Base-by-base conservation (phyloP, 2,113 vertebrate species). In the Nesospiza acunhae region DNA sequence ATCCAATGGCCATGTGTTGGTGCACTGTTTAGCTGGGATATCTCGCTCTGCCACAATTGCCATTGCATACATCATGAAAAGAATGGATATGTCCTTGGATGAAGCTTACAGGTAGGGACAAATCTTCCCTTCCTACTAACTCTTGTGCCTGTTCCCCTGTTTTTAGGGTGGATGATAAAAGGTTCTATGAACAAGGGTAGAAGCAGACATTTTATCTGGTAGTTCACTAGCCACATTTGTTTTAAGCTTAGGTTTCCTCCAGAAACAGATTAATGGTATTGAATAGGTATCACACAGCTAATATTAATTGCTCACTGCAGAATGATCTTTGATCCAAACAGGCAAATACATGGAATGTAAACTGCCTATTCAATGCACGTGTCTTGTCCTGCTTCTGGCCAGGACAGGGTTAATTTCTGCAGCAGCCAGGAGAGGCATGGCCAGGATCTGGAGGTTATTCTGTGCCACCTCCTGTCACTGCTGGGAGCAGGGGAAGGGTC, bases 31-130 rank as follows among this genome's bases (percentile, higher is more conserved):
- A 46, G 98, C 98, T 11, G 98, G 98, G 39, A 98, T 98, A 73
- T 98, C 98, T 8, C 98, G 98, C 47, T 98, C 98, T 0, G 98
- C 98, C 87, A 98, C 98, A 17, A 98, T 98, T 11, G 98, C 98
- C 23, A 98, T 98, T 11, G 98, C 98, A 28, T 98, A 98, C 72
- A 98, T 98, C 88, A 98, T 98, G 98, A 98, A 98, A 95, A 98
- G 98, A 93, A 98, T 98, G 98, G 98, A 98, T 44, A 98, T 98
- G 98, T 98, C 98, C 76, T 69, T 98, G 70, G 98, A 98, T 26
- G 98, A 98, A 95, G 98, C 98, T 64, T 98, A 98, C 96, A 98
- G 98, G 98, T 98, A 97, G 98, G 96, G 46, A 59, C 59, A 42
- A 52, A 23, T 13, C 10, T 30, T 19, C 47, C 44, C 39, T 59